A percentile compares a stretch with the other conserved stretches of the same genome.
Evolutionary conservation across 2,797 vertebrate genomes (phyloP).

Genomic region (Oryzias sinensis): DNA sequence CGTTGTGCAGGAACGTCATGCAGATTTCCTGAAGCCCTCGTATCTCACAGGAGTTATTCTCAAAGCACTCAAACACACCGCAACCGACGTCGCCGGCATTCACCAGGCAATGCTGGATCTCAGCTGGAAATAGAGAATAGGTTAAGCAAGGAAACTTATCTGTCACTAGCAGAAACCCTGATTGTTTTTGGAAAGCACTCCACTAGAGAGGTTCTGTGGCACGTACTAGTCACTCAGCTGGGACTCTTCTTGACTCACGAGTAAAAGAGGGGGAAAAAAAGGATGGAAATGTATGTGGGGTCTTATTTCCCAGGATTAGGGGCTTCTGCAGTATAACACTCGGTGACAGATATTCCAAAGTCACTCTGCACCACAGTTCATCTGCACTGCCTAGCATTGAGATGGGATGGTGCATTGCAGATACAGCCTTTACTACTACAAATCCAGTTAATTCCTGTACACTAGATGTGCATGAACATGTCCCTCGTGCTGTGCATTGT

Average conservation of each 20-base stretch:
- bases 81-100: conserved; percentile 98
- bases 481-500: conserved; percentile 11
- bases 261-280: conserved; percentile 24
- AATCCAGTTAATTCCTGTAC: conserved; percentile 26
- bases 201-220: conserved; percentile 36
- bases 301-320: conserved; percentile 51
- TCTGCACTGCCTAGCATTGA: conserved; percentile 65
- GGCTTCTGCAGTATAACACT: conserved; percentile 59
- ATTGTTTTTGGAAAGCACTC: conserved; percentile 31
- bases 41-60: conserved; percentile 99
- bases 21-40: conserved; percentile 98
- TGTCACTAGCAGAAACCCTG: conserved; percentile 47
- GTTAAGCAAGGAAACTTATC: conserved; percentile 59
- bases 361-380: conserved; percentile 72
- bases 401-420: conserved; percentile 75
- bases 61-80: conserved; percentile 97
- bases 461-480: conserved; percentile 59
- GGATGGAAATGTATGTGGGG: conserved; percentile 16
- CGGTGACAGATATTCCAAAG: conserved; percentile 67
- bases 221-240: conserved; percentile 35
- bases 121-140: conserved; percentile 80
- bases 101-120: conserved; percentile 98
- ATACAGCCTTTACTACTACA: conserved; percentile 56
- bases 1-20: conserved; percentile 98
- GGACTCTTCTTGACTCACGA: conserved; percentile 33